Evolutionary conservation across 2,888 invertebrate genomes (phyloP), one percentile per base, ranked within the genome.

Genomic region (Formica aserva): DNA sequence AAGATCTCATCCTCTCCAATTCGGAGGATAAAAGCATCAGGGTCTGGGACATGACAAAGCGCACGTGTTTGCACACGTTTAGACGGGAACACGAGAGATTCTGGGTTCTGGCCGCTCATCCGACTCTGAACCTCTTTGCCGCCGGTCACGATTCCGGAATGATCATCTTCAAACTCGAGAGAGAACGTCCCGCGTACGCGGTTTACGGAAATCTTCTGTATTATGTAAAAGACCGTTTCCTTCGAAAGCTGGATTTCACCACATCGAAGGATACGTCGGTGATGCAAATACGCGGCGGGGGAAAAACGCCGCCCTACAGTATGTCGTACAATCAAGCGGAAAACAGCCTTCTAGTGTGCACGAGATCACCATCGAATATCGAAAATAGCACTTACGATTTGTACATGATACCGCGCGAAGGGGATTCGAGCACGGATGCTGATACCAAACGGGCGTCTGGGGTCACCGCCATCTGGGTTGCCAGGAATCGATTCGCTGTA

Each of bases 61-160:
- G 99, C 45, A 98, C 98, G 1, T 98, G 98, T 91, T 95, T 99
- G 65, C 97, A 98, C 91, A 98, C 98, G 0, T 98, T 98, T 95
- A 96, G 99, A 13, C 96, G 99, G 82, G 99, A 99, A 93, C 97
- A 99, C 93, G 99, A 99, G 93, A 96, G 99, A 83, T 99, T 99
- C 95, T 99, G 99, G 99, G 98, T 99, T 18, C 95, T 99, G 87
- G 97, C 98, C 0, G 97, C 98, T 0, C 99, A 99, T 95, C 99
- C 99, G 0, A 97, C 97, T 0, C 95, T 99, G 66, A 99, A 99
- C 95, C 95, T 99, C 71, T 99, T 99, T 95, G 99, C 99, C 29
- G 99, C 99, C n/a, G 99, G 99, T 0, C 99, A 99, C 95, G 99
- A 99, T 95, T 97, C 98, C 60, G 99, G 99, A 89, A 98, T 98